Evolutionary conservation across 1,140 invertebrate species (phyloP).

Genomic region (Hesperophylax magnus): DNA sequence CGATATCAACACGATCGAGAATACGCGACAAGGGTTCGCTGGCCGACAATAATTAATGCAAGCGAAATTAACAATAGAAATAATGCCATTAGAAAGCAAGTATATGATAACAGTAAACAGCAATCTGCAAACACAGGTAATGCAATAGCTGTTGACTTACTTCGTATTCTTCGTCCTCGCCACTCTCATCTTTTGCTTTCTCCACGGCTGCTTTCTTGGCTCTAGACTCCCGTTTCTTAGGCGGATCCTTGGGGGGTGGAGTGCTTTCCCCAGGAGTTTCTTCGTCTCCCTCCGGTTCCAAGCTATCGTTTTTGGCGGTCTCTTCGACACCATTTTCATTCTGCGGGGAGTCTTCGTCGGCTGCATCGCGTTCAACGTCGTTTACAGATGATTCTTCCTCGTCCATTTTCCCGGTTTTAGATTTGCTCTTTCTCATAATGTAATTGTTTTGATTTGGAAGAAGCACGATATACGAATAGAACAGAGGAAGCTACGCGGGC

Average conservation of each 20-base stretch:
- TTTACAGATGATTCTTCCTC: constrained; percentile 5
- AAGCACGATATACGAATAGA: background rate
- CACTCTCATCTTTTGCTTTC: constrained; percentile 8
- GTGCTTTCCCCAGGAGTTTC: constrained; percentile 7
- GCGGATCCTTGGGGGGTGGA: constrained; percentile 41
- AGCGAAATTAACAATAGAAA: too few relatives aligned
- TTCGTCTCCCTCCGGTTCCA: constrained; percentile 2
- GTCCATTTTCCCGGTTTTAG: constrained; percentile 33
- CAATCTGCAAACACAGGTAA: background rate
- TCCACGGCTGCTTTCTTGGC: constrained; percentile 33
- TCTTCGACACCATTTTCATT: constrained; percentile 24
- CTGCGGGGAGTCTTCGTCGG: background rate
- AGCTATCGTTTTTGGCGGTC: constrained; percentile 5
- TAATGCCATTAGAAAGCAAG: too few relatives aligned
- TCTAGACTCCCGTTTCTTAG: constrained; percentile 40
- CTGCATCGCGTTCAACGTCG: constrained; percentile 7
- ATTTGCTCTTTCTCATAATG: constrained; percentile 33
- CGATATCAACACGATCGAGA: too few relatives aligned
- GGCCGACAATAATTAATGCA: too few relatives aligned
- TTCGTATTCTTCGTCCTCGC: constrained; percentile 43
- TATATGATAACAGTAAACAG: too few relatives aligned
- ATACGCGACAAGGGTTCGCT: too few relatives aligned
- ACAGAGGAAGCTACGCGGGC: constrained; percentile 9
- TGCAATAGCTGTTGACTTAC: constrained; percentile 12
- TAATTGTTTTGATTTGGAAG: background rate